Percentiles rank a stretch among this genome's conserved stretches.
Evolutionary conservation across 2,113 vertebrate species (phyloP).

Genomic region (Melierax canorus): DNA sequence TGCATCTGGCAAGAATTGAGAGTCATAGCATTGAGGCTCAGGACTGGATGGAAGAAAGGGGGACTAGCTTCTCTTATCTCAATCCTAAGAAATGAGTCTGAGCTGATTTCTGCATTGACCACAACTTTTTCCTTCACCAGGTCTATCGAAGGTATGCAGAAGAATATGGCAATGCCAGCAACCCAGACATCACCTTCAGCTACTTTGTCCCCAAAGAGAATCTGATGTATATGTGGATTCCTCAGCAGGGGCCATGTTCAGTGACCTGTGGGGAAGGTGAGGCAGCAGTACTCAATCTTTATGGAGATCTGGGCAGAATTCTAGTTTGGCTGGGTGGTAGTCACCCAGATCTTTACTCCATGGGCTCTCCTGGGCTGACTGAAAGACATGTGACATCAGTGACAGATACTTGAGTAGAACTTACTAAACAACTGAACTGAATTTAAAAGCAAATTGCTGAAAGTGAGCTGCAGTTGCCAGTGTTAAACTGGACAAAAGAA

Average conservation of each 20-base stretch:
- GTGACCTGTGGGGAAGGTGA: conserved; percentile 90
- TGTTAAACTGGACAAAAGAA: not conserved
- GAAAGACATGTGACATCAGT: not conserved
- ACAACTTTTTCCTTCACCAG: conserved; percentile 58
- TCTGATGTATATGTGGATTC: conserved; percentile 70
- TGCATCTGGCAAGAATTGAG: not conserved
- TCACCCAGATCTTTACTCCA: not conserved
- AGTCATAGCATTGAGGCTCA: not conserved
- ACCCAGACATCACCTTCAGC: conserved; percentile 86
- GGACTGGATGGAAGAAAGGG: not conserved
- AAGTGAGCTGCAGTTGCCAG: not conserved
- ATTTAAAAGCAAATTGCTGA: not conserved
- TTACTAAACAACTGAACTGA: not conserved
- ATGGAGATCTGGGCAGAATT: not conserved
- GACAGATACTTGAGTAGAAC: not conserved
- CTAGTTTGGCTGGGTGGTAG: not conserved
- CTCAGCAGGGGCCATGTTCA: conserved; percentile 76
- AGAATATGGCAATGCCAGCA: conserved; percentile 82
- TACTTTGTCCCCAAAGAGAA: conserved; percentile 75
- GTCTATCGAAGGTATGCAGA: conserved; percentile 87
- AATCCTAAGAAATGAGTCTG: not conserved
- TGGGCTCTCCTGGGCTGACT: not conserved
- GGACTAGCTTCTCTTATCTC: not conserved
- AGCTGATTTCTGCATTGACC: not conserved
- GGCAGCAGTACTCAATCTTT: not conserved